These are phyloP conservation scores for Beroe ovata DNA, from an alignment of 37 sponge, comb jelly and placozoan species.

Conservation along the genomic window DNA sequence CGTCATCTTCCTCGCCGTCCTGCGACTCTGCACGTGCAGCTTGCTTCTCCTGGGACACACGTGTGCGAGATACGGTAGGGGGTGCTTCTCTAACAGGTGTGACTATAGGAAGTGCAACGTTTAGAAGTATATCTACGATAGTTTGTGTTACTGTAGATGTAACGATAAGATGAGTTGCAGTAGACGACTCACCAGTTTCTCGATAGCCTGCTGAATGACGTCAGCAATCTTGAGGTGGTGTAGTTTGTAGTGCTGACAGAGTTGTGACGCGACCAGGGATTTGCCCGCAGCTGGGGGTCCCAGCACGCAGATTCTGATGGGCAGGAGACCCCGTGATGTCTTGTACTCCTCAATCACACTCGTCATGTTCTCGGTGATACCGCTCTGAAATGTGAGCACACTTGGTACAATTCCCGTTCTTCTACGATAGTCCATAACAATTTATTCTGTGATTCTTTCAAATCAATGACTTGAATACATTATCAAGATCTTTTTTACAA, in stretches of 20 bases:
- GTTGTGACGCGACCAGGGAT: conserved; percentile 70
- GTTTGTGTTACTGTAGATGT: no score
- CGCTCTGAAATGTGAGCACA: conserved; percentile 70
- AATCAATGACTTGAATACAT: no score
- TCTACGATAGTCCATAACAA: not conserved
- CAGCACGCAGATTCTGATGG: conserved; percentile 79
- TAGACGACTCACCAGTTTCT: conserved; percentile 72
- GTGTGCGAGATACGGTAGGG: no score
- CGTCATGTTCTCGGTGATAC: conserved; percentile 80
- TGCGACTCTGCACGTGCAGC: conserved; percentile 71
- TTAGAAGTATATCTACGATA: no score
- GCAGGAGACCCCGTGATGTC: conserved; percentile 77
- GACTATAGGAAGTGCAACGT: not conserved
- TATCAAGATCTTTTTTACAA: no score
- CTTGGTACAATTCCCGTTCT: not conserved
- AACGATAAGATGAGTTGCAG: no score
- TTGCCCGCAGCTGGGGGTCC: conserved; percentile 92
- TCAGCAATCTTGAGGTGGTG: conserved; percentile 85
- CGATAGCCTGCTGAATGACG: conserved; percentile 79
- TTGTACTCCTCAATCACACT: conserved; percentile 80
- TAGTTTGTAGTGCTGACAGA: conserved; percentile 91
- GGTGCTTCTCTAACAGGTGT: no score
- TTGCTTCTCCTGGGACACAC: conserved; percentile 66
- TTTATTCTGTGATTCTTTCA: no score
- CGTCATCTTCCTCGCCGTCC: conserved; percentile 83